Base-by-base conservation (phyloP, 2,797 vertebrate species). In the Rhinatrema bivittatum region DNA sequence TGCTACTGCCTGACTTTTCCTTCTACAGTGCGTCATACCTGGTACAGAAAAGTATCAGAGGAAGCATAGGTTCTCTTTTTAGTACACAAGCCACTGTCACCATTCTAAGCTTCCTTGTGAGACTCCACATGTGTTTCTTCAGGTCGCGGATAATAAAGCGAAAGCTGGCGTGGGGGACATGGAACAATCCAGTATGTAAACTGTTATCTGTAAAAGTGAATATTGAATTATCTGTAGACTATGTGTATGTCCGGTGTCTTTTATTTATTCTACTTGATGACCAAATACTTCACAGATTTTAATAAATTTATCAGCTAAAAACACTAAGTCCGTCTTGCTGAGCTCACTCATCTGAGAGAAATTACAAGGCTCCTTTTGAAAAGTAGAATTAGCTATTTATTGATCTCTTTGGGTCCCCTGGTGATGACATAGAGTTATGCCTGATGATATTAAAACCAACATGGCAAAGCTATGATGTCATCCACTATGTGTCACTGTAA, bases 241-340 rank as follows among this genome's bases (percentile, higher is more conserved):
- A 56, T 53, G 71, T 79, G 70, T 56, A 79, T 69, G 84, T 89
- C 86, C 84, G 67, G 79, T 89, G 87, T 92, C 80, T 87, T 76
- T 73, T 89, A 91, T 93, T 91, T 94, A 93, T 90, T 93, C 88
- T 85, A 74, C 33, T 41, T 82, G 75, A 80, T 86, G 80, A 82
- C 79, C 68, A 64, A 82, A 81, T 79, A 62, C 73, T 73, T 78
- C 72, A 72, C 85, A 72, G 72, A 68, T 86, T 85, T 82, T 88
- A 76, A 96, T 97, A 97, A 95, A 97, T 92, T 89, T 90, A 81
- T 90, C 89, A 87, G 76, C 77, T 78, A 70, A 87, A 75, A 28
- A 42, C 42, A 35, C 17, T 24, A 39, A 2, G 15, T 11, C 53
- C 56, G 39, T 60, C 58, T 26, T 10, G 35, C 49, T 65, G 46